Conservation (phyloP, 30 jellyfish, hydroid and myxozoan genomes). For the Sanderia malayensis region DNA sequence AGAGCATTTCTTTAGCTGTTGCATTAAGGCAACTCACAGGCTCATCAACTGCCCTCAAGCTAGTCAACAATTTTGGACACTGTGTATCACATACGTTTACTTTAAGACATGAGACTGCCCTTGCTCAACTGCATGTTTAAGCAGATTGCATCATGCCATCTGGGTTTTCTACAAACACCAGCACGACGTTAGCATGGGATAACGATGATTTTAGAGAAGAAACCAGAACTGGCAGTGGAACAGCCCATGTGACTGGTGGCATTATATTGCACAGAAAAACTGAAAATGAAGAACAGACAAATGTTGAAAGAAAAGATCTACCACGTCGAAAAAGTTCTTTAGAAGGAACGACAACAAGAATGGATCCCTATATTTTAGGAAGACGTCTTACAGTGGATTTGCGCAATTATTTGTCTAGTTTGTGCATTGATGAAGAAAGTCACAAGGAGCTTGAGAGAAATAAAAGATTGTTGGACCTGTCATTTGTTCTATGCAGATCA, state of each 20-base stretch:
- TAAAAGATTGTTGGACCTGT: too few species aligned
- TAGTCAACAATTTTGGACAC: slow-evolving; percentile 54
- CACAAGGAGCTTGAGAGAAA: too few species aligned
- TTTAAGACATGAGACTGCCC: slow-evolving; percentile 54
- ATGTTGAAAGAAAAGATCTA: slow-evolving; percentile 3
- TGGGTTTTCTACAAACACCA: neutral
- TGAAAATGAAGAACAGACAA: too few species aligned
- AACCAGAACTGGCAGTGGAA: slow-evolving; percentile 52
- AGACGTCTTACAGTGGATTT: too few species aligned
- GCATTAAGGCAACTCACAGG: slow-evolving; percentile 68
- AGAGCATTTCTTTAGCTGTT: slow-evolving; percentile 49
- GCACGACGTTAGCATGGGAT: neutral
- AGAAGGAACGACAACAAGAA: too few species aligned
- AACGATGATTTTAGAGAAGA: slow-evolving; percentile 10
- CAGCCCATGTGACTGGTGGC: slow-evolving; percentile 66
- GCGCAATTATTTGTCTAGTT: too few species aligned
- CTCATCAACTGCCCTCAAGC: slow-evolving; percentile 24
- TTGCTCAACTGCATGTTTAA: slow-evolving; percentile 17
- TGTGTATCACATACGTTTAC: slow-evolving; percentile 43
- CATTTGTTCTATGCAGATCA: too few species aligned
- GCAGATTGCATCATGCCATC: slow-evolving; percentile 12
- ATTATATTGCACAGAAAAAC: slow-evolving; percentile 30
- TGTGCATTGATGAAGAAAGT: too few species aligned
- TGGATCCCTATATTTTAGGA: too few species aligned
- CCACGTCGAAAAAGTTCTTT: too few species aligned